phyloP scores from a whole-genome alignment of 1,140 invertebrate genomes.

The Drosophila obscura region DNA sequence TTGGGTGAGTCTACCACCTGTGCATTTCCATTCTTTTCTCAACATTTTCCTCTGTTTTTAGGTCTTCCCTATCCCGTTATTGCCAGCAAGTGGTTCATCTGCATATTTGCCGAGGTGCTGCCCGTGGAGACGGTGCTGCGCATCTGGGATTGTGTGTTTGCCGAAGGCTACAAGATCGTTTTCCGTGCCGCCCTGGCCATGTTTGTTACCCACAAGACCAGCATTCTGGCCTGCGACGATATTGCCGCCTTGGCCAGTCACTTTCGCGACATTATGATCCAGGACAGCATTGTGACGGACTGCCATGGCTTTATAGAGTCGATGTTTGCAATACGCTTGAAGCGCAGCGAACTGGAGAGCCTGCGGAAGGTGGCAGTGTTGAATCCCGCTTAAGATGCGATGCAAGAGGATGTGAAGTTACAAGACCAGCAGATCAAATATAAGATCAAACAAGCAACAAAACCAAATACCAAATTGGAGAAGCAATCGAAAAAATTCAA shows the following conservation, averaged over 20 bases:
- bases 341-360: slow-evolving; percentile 86
- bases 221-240: slow-evolving; percentile 88
- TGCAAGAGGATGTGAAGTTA: slow-evolving; percentile 1
- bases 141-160: slow-evolving; percentile 97
- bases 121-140: slow-evolving; percentile 95
- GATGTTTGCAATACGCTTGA: slow-evolving; percentile 89
- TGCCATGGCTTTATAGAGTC: slow-evolving; percentile 92
- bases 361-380: slow-evolving; percentile 85
- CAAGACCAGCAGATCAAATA: slow-evolving; percentile 41
- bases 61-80: slow-evolving; percentile 93
- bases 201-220: slow-evolving; percentile 88
- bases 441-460: slow-evolving; percentile 33
- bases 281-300: slow-evolving; percentile 87
- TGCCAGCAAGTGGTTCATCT: slow-evolving; percentile 97
- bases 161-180: slow-evolving; percentile 94
- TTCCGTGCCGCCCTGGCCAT: slow-evolving; percentile 92
- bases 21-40: no score
- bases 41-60: slow-evolving; percentile 10
- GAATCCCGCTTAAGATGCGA: slow-evolving; percentile 72
- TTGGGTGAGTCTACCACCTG: slow-evolving; percentile 84
- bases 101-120: slow-evolving; percentile 95
- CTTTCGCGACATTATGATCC: slow-evolving; percentile 88
- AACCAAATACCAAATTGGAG: slow-evolving; percentile 53
- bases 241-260: slow-evolving; percentile 89
- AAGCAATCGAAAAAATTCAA: slow-evolving; percentile 80